Conservation (phyloP, 2,888 invertebrate genomes). For the Azorinus chamasolen region DNA sequence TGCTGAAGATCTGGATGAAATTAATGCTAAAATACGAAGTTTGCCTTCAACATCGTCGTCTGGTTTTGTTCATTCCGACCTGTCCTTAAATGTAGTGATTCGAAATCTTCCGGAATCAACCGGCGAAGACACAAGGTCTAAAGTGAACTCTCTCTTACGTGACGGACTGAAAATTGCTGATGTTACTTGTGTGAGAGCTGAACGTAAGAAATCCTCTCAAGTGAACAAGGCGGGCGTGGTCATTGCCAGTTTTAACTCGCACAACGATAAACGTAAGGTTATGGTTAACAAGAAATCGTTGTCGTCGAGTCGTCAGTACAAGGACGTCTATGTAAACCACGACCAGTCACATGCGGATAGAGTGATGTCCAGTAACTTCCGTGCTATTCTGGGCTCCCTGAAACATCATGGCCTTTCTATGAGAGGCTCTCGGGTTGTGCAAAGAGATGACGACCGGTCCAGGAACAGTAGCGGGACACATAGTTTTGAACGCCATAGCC, state of each 20-base stretch:
- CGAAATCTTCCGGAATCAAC: neutral
- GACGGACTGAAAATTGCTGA: constrained; percentile 11
- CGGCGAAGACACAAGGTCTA: constrained; percentile 2
- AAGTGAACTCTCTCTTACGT: constrained; percentile 15
- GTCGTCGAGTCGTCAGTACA: neutral
- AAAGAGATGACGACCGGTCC: too few relatives aligned
- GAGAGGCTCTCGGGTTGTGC: constrained; percentile 9
- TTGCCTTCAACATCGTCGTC: neutral
- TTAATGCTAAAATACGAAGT: neutral
- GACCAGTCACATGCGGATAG: constrained; percentile 21
- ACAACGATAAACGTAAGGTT: constrained; percentile 21
- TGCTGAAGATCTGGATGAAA: neutral
- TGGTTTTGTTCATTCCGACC: neutral
- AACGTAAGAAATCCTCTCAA: constrained; percentile 1
- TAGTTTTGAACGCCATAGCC: neutral
- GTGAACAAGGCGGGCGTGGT: constrained; percentile 4
- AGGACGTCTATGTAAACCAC: constrained; percentile 11
- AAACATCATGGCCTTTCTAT: constrained; percentile 5
- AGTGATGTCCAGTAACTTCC: constrained; percentile 18
- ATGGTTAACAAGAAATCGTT: constrained; percentile 14
- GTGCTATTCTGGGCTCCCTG: constrained; percentile 4
- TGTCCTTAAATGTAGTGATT: constrained; percentile 7
- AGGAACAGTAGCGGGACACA: neutral
- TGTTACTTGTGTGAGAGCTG: constrained; percentile 5
- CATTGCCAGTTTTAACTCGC: constrained; percentile 7